phyloP scores from a whole-genome alignment of 2,797 vertebrate genomes.

The Melanotaenia pygmaea region DNA sequence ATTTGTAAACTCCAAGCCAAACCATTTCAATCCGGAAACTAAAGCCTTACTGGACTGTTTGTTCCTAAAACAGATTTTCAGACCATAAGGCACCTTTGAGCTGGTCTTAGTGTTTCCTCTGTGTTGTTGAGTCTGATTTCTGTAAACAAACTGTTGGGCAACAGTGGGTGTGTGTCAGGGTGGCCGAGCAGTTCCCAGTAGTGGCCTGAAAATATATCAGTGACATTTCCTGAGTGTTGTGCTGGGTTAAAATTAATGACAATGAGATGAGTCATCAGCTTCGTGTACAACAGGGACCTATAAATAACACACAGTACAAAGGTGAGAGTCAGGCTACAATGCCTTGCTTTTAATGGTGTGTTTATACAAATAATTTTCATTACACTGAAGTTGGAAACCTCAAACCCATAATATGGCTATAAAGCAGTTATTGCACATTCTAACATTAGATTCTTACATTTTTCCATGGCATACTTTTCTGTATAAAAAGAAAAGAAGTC shows the following conservation, averaged over 20 bases:
- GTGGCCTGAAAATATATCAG: constrained; percentile 20
- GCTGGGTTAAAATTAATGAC: constrained; percentile 7
- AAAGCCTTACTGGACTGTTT: constrained; percentile 56
- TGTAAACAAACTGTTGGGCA: constrained; percentile 54
- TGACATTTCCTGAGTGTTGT: neutral
- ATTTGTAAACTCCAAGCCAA: constrained; percentile 19
- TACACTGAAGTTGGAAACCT: constrained; percentile 44
- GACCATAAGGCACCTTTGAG: constrained; percentile 49
- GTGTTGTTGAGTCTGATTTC: constrained; percentile 37
- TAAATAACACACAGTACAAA: constrained; percentile 47
- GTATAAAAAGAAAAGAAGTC: constrained; percentile 11
- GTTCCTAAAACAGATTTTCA: constrained; percentile 55
- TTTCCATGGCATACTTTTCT: constrained; percentile 42
- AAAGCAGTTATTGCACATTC: constrained; percentile 71
- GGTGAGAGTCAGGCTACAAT: constrained; percentile 42
- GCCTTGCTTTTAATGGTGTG: constrained; percentile 66
- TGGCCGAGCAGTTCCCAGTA: constrained; percentile 16
- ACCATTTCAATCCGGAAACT: constrained; percentile 58
- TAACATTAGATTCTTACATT: constrained; percentile 57
- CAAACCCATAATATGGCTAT: constrained; percentile 38
- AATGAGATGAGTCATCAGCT: constrained; percentile 15
- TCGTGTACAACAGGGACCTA: constrained; percentile 4
- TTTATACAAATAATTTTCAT: constrained; percentile 42
- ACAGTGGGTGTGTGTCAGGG: constrained; percentile 31
- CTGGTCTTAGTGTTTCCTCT: constrained; percentile 28